Base-by-base conservation (phyloP, 2,113 vertebrate species). In the Xiphophorus hellerii region DNA sequence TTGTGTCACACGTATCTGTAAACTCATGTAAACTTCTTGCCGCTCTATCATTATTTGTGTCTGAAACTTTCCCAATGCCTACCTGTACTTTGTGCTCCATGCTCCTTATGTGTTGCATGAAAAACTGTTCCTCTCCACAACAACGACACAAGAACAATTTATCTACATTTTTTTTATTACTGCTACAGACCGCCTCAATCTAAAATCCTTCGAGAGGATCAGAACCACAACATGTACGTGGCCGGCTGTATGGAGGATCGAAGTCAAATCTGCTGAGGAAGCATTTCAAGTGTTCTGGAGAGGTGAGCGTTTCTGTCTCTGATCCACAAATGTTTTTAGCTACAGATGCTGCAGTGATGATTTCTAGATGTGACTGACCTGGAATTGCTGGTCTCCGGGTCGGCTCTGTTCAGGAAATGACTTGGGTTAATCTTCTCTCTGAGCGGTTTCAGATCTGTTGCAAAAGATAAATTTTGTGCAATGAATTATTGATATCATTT, bases 191-290 rank as follows among this genome's bases (percentile, higher is more conserved):
- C 95, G 9, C 97, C 97, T 5, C 98, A 99, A 15, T 99, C 98
- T 77, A 99, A 94, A 93, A 90, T 93, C 35, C 96, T 99, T 8
- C 93, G 97, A 28, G 98, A 99, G 90, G 98, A 99, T 87, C 96
- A 97, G 90, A 97, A 97, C 78, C 98, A 98, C 92, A 99, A 98
- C 85, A 99, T 99, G 97, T 99, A 99, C 2, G 96, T 99, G 66
- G 93, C 95, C 0, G 97, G 98, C 1, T 98, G 97, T 85, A 96
- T 97, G 0, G 97, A 98, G 62, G 93, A n/a, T 99, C 0, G 98
- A 99, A 88, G 98, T 99, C 33, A 99, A 99, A 84, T 97, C 97
- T 27, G 96, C 96, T 0, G 97, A 98, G 77, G 97, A 99, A 88
- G 97, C 97, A 3, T 98, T 99, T 87, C 97, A 98, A 88, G 96